phyloP scores from a whole-genome alignment of 2,113 vertebrate species.

The Phocoena sinus region DNA sequence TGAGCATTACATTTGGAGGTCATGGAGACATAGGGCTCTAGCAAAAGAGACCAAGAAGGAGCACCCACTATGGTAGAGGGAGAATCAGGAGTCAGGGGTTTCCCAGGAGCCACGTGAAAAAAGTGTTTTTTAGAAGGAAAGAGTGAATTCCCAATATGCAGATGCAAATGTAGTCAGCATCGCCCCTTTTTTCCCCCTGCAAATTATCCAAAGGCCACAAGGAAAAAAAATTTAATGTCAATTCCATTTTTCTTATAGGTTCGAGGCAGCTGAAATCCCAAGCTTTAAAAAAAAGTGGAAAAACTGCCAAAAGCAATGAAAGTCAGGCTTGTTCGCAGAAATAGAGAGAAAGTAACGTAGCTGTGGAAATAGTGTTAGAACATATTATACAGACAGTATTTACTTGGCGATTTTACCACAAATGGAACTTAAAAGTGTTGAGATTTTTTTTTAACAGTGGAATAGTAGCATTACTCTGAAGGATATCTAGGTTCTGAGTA shows the following conservation, averaged over 20 bases:
- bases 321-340: background rate
- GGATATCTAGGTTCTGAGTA: background rate
- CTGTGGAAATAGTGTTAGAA: background rate
- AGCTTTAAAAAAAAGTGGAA: background rate
- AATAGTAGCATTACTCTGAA: background rate
- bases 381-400: background rate
- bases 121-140: background rate
- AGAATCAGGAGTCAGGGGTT: background rate
- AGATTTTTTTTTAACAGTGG: background rate
- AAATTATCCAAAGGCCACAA: background rate
- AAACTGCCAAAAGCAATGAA: background rate
- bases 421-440: background rate
- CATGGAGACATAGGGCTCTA: background rate
- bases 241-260: background rate
- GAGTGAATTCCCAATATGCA: background rate
- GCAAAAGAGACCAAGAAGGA: background rate
- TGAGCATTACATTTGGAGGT: background rate
- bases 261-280: background rate
- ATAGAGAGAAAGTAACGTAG: background rate
- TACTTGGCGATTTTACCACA: background rate
- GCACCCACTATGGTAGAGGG: background rate
- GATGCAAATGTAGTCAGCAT: background rate
- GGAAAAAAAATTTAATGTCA: background rate
- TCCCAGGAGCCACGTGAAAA: background rate
- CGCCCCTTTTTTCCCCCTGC: background rate